phyloP scores from a whole-genome alignment of 2,113 vertebrate genomes.

The Gobiocypris rarus region DNA sequence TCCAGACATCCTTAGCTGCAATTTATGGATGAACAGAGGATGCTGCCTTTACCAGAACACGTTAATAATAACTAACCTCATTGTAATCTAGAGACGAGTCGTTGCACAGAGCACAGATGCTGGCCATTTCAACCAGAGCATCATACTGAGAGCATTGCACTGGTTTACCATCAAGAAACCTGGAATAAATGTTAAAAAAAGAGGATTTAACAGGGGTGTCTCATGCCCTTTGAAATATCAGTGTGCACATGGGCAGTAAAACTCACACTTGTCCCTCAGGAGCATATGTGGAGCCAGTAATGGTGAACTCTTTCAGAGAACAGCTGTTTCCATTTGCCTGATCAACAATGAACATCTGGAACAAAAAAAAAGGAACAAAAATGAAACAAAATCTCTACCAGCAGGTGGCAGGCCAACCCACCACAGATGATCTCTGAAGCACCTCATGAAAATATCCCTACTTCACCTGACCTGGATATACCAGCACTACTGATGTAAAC shows the following conservation, averaged over 20 bases:
- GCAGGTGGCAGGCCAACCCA: slow-evolving; percentile 11
- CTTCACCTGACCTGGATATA: slow-evolving; percentile 23
- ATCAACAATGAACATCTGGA: slow-evolving; percentile 94
- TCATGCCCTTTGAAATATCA: not conserved
- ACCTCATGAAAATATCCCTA: slow-evolving; percentile 4
- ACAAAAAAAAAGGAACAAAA: not conserved
- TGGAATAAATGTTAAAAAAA: slow-evolving; percentile 63
- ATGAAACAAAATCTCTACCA: not conserved
- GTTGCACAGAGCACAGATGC: slow-evolving; percentile 97
- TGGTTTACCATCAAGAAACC: slow-evolving; percentile 86
- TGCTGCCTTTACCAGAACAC: slow-evolving; percentile 11
- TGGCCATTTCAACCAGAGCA: slow-evolving; percentile 92
- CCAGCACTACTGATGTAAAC: slow-evolving; percentile 12
- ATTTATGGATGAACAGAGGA: not conserved
- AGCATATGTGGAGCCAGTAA: slow-evolving; percentile 94
- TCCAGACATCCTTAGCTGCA: not conserved
- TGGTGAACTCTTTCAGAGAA: slow-evolving; percentile 90
- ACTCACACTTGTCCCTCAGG: slow-evolving; percentile 97
- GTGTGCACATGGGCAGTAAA: slow-evolving; percentile 9
- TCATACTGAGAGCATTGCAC: slow-evolving; percentile 91
- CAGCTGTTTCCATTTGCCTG: slow-evolving; percentile 84
- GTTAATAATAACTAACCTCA: slow-evolving; percentile 79
- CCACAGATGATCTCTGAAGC: not conserved
- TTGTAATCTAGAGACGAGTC: slow-evolving; percentile 98
- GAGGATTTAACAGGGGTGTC: not conserved